These are phyloP conservation scores for Castor canadensis DNA, from an alignment of 2,113 vertebrate genomes.

Conservation along the genomic window DNA sequence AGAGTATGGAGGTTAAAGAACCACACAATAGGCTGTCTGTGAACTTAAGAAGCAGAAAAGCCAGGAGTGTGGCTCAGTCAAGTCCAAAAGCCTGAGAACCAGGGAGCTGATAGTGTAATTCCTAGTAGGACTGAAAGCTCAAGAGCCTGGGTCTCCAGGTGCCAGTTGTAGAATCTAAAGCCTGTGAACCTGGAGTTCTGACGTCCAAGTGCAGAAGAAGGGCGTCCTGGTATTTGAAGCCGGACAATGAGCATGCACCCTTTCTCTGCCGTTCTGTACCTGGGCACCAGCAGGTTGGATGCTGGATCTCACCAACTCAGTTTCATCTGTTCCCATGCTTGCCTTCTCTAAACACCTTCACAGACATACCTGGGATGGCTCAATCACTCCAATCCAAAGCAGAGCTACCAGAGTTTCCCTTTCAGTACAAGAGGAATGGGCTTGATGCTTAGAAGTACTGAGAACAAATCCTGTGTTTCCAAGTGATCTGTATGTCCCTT, in stretches of 20 bases:
- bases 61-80: background rate
- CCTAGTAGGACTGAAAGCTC: background rate
- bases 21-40: background rate
- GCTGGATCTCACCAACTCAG: background rate
- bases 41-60: background rate
- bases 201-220: too few relatives aligned
- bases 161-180: background rate
- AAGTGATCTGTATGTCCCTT: background rate
- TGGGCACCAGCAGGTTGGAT: rapidly evolving
- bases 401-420: background rate
- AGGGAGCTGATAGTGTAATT: background rate
- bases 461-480: background rate
- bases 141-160: background rate
- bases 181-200: background rate
- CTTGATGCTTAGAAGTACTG: background rate
- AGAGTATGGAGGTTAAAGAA: background rate
- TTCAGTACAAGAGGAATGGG: background rate
- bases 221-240: background rate
- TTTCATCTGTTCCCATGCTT: background rate
- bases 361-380: background rate
- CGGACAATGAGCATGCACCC: rapidly evolving
- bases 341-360: background rate
- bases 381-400: background rate
- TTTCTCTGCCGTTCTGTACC: background rate
- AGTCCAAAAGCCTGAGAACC: background rate